These are phyloP conservation scores for Pseudorhiza aurosa DNA, from an alignment of 30 jellyfish, hydroid and myxozoan species.

Conservation along the genomic window DNA sequence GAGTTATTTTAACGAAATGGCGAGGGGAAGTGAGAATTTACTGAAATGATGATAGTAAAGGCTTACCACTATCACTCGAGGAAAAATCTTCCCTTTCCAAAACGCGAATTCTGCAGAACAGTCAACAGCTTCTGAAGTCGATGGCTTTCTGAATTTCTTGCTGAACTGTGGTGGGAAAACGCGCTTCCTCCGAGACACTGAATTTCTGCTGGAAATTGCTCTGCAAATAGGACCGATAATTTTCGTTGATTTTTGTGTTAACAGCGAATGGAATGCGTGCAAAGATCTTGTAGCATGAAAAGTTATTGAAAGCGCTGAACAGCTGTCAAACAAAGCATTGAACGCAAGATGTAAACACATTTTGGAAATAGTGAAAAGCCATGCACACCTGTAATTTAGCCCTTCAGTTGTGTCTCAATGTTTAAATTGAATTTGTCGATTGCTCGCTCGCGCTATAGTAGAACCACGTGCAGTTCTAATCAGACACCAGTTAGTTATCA, in stretches of 20 bases:
- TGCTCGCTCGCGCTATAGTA: slow-evolving; percentile 32
- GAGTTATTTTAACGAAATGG: no score
- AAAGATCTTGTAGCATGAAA: background rate
- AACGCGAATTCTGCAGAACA: background rate
- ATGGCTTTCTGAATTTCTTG: no score
- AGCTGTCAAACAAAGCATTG: slow-evolving; percentile 62
- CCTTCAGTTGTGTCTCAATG: slow-evolving; percentile 31
- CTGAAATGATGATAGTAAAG: no score
- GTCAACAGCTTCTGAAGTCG: background rate
- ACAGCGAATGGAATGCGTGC: background rate
- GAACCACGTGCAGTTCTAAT: background rate
- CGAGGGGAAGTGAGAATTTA: no score
- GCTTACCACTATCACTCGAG: no score
- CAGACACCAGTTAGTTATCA: no score
- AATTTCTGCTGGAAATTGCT: no score
- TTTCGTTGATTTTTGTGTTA: no score
- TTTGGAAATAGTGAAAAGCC: slow-evolving; percentile 39
- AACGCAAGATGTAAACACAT: slow-evolving; percentile 60
- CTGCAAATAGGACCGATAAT: no score
- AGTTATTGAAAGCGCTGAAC: slow-evolving; percentile 40
- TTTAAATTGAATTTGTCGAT: slow-evolving; percentile 32
- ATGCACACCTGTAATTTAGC: slow-evolving; percentile 48
- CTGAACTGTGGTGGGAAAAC: no score
- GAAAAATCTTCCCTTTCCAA: background rate
- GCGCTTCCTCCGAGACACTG: no score